Evolutionary conservation across 2,113 vertebrate genomes (phyloP).

Genomic region (Neolamprologus sp.): DNA sequence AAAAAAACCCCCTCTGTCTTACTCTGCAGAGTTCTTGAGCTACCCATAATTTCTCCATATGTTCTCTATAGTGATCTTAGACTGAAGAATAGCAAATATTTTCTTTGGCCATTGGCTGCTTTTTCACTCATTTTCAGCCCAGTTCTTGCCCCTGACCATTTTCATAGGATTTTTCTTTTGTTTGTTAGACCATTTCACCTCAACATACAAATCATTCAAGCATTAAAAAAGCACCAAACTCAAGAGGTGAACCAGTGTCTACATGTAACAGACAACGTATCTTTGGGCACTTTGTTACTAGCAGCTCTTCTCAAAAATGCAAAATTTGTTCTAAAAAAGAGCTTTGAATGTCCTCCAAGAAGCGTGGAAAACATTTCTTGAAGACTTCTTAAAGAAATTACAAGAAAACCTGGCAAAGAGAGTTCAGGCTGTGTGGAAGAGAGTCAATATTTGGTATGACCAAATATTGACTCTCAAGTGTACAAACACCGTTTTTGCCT

Average conservation of each 20-base stretch:
- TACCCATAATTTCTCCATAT: not conserved
- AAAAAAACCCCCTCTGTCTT: accelerated
- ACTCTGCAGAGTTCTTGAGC: not conserved
- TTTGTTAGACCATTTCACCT: not conserved
- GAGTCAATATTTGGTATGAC: not conserved
- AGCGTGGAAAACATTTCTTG: not conserved
- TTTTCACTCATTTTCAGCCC: not conserved
- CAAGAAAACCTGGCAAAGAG: not conserved
- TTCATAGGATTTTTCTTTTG: not conserved
- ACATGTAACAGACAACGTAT: not conserved
- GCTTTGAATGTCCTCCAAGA: not conserved
- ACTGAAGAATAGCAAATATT: not conserved
- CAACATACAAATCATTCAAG: not conserved
- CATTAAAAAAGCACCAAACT: not conserved
- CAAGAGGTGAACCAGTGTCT: not conserved
- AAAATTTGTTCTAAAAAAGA: not conserved
- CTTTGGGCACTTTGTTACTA: not conserved
- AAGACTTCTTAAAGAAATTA: not conserved
- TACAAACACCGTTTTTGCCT: not conserved
- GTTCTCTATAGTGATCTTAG: not conserved
- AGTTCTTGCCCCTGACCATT: not conserved
- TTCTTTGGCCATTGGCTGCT: not conserved
- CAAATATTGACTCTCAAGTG: not conserved
- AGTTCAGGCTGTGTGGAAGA: not conserved
- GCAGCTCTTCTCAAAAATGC: not conserved